A percentile compares a stretch with the other conserved stretches of the same genome.
Conservation (phyloP, 2,113 vertebrate genomes). For the Vulpes ferrilata region DNA sequence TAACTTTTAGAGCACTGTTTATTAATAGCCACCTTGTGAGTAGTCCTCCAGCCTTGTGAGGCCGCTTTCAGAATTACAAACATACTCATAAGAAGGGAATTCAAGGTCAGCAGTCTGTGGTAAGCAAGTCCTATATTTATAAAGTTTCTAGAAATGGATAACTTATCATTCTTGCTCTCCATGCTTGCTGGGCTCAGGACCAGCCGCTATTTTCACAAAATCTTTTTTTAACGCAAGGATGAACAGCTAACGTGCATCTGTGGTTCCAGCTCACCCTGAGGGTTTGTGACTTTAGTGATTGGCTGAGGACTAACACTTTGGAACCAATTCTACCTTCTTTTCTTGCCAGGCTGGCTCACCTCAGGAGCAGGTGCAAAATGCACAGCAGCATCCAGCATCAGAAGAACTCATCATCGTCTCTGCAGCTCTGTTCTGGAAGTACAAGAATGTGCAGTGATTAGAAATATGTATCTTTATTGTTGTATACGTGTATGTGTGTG, state of each 20-base stretch:
- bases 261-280: constrained; percentile 57
- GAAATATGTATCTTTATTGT: neutral
- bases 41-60: constrained; percentile 83
- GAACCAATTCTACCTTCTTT: constrained; percentile 52
- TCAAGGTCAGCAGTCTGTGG: constrained; percentile 68
- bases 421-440: neutral
- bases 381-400: neutral
- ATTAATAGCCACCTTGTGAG: constrained; percentile 87
- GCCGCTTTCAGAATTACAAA: constrained; percentile 72
- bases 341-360: constrained; percentile 71
- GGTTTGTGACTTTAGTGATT: constrained; percentile 60
- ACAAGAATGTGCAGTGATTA: neutral
- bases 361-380: constrained; percentile 55
- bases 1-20: constrained; percentile 83
- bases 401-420: constrained; percentile 33
- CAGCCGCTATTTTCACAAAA: constrained; percentile 70
- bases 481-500: neutral
- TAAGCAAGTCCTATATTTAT: constrained; percentile 83
- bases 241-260: constrained; percentile 63
- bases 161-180: constrained; percentile 66
- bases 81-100: constrained; percentile 64
- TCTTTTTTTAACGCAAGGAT: constrained; percentile 54
- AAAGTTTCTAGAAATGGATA: constrained; percentile 81
- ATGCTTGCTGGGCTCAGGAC: constrained; percentile 58
- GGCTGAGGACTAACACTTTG: constrained; percentile 70